Percentiles rank a stretch among this genome's conserved stretches.
Conservation (phyloP, 64 coral and sea anemone genomes). For the Dendronephthya gigantea region DNA sequence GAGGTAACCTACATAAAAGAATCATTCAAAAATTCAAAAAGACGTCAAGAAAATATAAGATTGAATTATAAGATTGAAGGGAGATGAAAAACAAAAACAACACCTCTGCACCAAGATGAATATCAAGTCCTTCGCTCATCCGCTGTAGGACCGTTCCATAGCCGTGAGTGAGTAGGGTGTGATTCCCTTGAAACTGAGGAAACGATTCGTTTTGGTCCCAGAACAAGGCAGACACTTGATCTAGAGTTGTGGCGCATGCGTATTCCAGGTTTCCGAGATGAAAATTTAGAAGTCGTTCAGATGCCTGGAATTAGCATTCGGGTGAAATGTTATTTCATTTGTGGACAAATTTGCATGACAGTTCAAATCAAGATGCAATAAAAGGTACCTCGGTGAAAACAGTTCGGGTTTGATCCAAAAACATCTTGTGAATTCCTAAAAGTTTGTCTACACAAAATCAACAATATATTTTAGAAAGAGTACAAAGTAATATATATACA, state of each 20-base stretch:
- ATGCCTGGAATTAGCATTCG: too few relatives aligned
- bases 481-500: too few relatives aligned
- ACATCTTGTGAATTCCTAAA: constrained; percentile 67
- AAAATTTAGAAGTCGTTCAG: constrained; percentile 72
- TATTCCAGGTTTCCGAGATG: constrained; percentile 92
- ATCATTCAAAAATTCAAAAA: too few relatives aligned
- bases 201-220: constrained; percentile 92
- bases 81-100: too few relatives aligned
- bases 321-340: too few relatives aligned
- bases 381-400: constrained; percentile 52
- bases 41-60: too few relatives aligned
- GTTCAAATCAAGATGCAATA: too few relatives aligned
- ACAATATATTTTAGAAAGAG: too few relatives aligned
- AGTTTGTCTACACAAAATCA: constrained; percentile 49
- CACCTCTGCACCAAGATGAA: constrained; percentile 53
- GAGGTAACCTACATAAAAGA: constrained; percentile 64
- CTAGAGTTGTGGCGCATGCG: constrained; percentile 60
- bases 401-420: constrained; percentile 54
- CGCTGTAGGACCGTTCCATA: constrained; percentile 55
- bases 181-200: constrained; percentile 79
- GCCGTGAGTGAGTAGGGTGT: constrained; percentile 67
- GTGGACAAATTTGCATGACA: too few relatives aligned
- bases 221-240: constrained; percentile 59
- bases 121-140: constrained; percentile 56
- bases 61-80: not conserved